Percentiles rank a stretch among this genome's conserved stretches.
Conservation (phyloP, 2,888 invertebrate species). For the Pecten maximus region DNA sequence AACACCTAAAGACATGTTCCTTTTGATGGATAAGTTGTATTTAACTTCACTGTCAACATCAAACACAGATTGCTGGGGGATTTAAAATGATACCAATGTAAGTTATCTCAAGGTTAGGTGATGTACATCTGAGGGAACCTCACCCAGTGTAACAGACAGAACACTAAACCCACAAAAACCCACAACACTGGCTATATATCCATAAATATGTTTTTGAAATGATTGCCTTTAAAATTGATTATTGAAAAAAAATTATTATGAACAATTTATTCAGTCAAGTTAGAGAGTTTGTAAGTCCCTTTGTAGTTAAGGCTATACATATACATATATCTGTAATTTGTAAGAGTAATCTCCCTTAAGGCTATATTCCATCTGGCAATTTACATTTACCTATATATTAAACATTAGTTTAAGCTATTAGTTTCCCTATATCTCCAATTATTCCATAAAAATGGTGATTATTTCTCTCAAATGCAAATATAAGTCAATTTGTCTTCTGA, state of each 20-base stretch:
- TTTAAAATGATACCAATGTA: neutral
- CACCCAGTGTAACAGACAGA: no score
- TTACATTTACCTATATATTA: no score
- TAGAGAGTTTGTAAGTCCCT: no score
- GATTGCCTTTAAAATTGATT: no score
- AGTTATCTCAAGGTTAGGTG: neutral
- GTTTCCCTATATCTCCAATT: no score
- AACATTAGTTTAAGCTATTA: no score
- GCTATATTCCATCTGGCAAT: neutral
- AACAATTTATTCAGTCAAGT: no score
- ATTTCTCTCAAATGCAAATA: no score
- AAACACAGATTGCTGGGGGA: neutral
- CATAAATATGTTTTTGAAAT: neutral
- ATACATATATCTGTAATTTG: neutral
- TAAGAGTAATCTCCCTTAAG: constrained; percentile 8
- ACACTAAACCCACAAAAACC: no score
- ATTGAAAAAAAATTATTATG: no score
- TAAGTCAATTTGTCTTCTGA: no score
- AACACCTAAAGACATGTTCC: neutral
- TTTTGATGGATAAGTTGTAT: neutral
- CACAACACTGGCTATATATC: neutral
- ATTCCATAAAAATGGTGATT: no score
- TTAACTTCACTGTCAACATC: neutral
- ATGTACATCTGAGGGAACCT: neutral
- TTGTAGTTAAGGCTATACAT: neutral